Percentiles rank a stretch among this genome's conserved stretches.
phyloP scores from a whole-genome alignment of 2,888 invertebrate species.

The Rhabditophanes sp. region DNA sequence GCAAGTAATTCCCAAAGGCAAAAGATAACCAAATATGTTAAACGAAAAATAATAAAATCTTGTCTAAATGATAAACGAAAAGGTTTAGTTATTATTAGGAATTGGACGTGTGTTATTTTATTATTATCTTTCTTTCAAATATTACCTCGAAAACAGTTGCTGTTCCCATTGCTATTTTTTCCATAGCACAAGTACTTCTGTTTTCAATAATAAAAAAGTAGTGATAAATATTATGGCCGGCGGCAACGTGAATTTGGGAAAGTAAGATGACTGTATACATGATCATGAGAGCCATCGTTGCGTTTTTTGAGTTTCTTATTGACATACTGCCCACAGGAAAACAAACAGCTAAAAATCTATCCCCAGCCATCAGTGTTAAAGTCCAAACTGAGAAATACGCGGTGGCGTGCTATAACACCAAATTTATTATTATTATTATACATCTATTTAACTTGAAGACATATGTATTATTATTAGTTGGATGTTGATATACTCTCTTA shows the following conservation, averaged over 20 bases:
- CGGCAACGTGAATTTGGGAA: constrained; percentile 21
- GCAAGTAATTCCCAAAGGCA: constrained; percentile 70
- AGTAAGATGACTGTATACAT: constrained; percentile 29
- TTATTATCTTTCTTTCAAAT: too few species aligned
- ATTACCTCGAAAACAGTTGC: constrained; percentile 20
- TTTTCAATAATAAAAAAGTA: constrained; percentile 35
- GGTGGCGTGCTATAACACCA: constrained; percentile 58
- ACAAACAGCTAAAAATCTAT: constrained; percentile 75
- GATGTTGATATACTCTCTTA: too few species aligned
- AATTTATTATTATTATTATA: too few species aligned
- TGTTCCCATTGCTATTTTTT: constrained; percentile 26
- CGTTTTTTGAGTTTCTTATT: constrained; percentile 28
- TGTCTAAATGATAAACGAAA: constrained; percentile 15
- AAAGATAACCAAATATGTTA: constrained; percentile 69
- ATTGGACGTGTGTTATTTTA: too few species aligned
- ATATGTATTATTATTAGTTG: too few species aligned
- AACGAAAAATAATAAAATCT: constrained; percentile 56
- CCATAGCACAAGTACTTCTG: constrained; percentile 32
- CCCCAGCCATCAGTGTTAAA: constrained; percentile 76
- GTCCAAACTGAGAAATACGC: constrained; percentile 85
- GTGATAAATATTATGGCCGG: constrained; percentile 3
- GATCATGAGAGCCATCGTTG: constrained; percentile 20
- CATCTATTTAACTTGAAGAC: too few species aligned
- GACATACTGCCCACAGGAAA: constrained; percentile 58
- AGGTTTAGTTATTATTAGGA: background rate